These are phyloP conservation scores for Dasysyrphus albostriatus DNA, from an alignment of 2,888 invertebrate species.

Conservation along the genomic window DNA sequence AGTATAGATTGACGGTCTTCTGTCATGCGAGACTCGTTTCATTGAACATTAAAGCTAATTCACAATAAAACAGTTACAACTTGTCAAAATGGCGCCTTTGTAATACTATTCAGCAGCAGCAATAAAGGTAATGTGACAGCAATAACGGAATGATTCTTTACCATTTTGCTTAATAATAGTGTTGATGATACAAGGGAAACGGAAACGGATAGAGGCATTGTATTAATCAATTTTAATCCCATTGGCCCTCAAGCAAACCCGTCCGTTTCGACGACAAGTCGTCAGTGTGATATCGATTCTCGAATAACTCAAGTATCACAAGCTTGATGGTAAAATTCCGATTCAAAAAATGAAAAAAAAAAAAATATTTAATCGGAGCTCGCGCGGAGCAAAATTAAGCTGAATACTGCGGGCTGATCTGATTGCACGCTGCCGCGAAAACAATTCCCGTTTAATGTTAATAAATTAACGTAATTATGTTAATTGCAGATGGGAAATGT, in stretches of 20 bases:
- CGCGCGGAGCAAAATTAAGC: constrained; percentile 28
- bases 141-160: constrained; percentile 43
- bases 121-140: constrained; percentile 63
- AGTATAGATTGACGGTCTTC: constrained; percentile 57
- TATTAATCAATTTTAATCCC: constrained; percentile 67
- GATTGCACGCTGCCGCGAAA: constrained; percentile 57
- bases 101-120: background rate
- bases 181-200: constrained; percentile 13
- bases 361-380: constrained; percentile 24
- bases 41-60: constrained; percentile 24
- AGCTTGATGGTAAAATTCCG: background rate
- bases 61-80: constrained; percentile 41
- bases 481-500: constrained; percentile 64
- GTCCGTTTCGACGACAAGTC: background rate
- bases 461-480: constrained; percentile 75
- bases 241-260: constrained; percentile 45
- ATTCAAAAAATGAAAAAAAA: background rate
- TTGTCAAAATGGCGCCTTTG: constrained; percentile 55
- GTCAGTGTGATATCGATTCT: constrained; percentile 28
- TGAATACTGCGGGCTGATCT: constrained; percentile 49
- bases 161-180: constrained; percentile 15
- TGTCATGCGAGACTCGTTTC: constrained; percentile 46
- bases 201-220: constrained; percentile 9
- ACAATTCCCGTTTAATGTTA: constrained; percentile 71
- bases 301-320: constrained; percentile 1